phyloP scores from a whole-genome alignment of 1,140 invertebrate species.

The Latrodectus geometricus region DNA sequence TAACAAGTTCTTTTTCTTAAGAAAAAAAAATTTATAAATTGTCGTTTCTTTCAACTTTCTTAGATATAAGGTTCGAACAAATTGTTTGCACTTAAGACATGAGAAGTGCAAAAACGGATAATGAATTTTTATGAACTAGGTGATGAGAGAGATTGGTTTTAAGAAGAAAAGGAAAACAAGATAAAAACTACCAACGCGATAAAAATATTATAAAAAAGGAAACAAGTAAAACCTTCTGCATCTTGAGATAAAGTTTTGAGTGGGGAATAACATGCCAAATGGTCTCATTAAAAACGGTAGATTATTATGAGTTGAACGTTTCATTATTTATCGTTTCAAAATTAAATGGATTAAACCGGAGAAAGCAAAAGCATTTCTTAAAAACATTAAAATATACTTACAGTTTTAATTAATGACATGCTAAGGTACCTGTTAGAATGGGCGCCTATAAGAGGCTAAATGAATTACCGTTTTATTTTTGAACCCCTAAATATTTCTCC shows the following conservation, averaged over 20 bases:
- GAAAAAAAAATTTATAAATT: background rate
- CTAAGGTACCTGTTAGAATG: background rate
- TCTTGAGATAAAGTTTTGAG: background rate
- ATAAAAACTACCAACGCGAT: background rate
- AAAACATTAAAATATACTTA: conserved; percentile 60
- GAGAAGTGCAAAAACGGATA: conserved; percentile 47
- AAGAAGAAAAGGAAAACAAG: conserved; percentile 25
- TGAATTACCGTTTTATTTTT: conserved; percentile 45
- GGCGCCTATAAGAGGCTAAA: background rate
- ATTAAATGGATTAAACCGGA: conserved; percentile 59
- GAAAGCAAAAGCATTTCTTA: conserved; percentile 36
- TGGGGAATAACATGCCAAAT: conserved; percentile 46
- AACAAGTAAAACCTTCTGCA: background rate
- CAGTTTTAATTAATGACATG: conserved; percentile 55
- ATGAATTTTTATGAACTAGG: conserved; percentile 55
- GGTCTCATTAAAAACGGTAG: conserved; percentile 40
- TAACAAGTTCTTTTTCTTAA: background rate
- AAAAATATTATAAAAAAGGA: background rate
- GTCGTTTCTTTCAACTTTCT: background rate
- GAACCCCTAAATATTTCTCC: background rate
- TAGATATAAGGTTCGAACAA: conserved; percentile 29
- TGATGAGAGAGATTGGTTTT: conserved; percentile 49
- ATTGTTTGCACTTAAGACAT: conserved; percentile 53
- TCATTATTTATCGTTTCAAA: conserved; percentile 59
- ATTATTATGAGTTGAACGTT: conserved; percentile 56